A percentile compares a stretch with the other conserved stretches of the same genome.
Conservation (phyloP, 2,113 vertebrate genomes). For the Thunnus thynnus region DNA sequence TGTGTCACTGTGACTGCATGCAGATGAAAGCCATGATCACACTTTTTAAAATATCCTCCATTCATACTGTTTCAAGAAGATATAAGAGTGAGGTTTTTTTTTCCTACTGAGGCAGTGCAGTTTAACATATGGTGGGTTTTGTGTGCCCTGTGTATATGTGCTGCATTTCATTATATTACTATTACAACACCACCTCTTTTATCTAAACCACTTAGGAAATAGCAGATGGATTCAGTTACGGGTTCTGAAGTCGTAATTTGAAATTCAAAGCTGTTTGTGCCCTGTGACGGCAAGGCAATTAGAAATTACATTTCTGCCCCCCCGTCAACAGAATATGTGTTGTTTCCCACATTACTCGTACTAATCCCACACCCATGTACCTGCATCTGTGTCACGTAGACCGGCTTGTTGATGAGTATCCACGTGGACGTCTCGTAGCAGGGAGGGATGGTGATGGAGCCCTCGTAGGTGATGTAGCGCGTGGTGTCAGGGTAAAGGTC, state of each 20-base stretch:
- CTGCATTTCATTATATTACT: slow-evolving; percentile 4
- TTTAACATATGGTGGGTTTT: background rate
- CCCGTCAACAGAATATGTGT: background rate
- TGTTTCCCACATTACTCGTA: background rate
- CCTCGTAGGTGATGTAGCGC: slow-evolving; percentile 96
- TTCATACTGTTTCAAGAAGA: too few species aligned
- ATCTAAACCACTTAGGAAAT: slow-evolving; percentile 13
- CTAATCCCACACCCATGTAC: slow-evolving; percentile 69
- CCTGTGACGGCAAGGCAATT: slow-evolving; percentile 9
- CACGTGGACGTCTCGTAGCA: slow-evolving; percentile 96
- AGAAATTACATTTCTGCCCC: slow-evolving; percentile 15
- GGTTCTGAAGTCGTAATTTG: slow-evolving; percentile 44
- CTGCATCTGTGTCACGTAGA: slow-evolving; percentile 98
- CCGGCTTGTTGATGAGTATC: slow-evolving; percentile 98
- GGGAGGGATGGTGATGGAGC: slow-evolving; percentile 95
- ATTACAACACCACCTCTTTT: slow-evolving; percentile 22
- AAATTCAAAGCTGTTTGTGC: slow-evolving; percentile 39
- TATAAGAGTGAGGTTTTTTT: background rate
- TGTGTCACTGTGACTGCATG: background rate
- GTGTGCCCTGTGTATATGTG: background rate
- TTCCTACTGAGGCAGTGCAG: background rate
- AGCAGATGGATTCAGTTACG: slow-evolving; percentile 25
- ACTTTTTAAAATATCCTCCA: too few species aligned
- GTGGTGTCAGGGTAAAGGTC: slow-evolving; percentile 95
- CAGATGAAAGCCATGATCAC: background rate